Percentiles rank a stretch among this genome's conserved stretches.
These are phyloP conservation scores for Ailurus styani DNA, from an alignment of 2,113 vertebrate species.

Conservation along the genomic window DNA sequence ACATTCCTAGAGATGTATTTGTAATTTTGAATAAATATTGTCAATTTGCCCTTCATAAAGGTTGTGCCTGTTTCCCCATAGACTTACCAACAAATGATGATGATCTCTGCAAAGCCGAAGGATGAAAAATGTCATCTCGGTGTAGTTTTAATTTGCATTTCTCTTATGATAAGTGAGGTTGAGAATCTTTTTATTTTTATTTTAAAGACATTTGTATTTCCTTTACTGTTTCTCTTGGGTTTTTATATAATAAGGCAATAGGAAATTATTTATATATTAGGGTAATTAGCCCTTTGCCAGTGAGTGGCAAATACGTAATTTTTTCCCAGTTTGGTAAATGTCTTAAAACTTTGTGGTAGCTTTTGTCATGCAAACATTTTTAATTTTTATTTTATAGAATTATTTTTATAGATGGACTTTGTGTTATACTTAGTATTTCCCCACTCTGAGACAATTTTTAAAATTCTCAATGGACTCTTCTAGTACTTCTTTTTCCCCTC, in stretches of 20 bases:
- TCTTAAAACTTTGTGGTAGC: conserved; percentile 3
- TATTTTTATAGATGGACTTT: background rate
- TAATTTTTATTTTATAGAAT: conserved; percentile 14
- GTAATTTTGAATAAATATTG: background rate
- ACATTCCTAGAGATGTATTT: background rate
- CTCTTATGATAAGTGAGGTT: background rate
- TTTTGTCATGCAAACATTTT: background rate
- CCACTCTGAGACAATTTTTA: background rate
- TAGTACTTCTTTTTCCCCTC: background rate
- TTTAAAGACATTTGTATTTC: conserved; percentile 2
- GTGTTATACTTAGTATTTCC: background rate
- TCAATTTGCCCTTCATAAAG: background rate
- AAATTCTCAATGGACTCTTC: background rate
- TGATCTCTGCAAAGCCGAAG: background rate
- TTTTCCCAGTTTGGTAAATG: conserved; percentile 9
- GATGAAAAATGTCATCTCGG: background rate
- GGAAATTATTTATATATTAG: background rate
- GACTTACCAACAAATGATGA: background rate
- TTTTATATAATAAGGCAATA: background rate
- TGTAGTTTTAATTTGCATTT: conserved; percentile 25
- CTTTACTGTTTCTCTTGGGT: conserved; percentile 1
- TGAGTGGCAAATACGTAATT: background rate
- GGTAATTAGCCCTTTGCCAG: background rate
- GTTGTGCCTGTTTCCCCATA: background rate
- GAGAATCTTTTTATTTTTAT: background rate